Evolutionary conservation across 2,797 vertebrate species (phyloP).

Genomic region (Falco concolor): DNA sequence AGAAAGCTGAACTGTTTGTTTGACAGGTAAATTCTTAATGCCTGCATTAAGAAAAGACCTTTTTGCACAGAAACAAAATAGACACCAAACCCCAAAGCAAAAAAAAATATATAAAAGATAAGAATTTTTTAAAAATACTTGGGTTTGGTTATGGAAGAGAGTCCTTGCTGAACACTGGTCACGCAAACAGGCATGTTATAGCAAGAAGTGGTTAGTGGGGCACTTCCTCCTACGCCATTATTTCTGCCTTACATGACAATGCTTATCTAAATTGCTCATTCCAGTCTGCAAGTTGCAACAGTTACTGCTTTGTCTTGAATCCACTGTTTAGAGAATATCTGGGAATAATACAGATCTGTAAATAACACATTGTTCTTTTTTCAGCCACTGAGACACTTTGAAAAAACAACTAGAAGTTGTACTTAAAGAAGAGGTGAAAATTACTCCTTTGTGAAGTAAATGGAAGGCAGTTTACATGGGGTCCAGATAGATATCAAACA

Average conservation of each 20-base stretch:
- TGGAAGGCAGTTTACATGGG: neutral
- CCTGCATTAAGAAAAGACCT: neutral
- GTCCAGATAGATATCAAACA: neutral
- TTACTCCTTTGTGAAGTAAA: neutral
- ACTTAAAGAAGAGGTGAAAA: neutral
- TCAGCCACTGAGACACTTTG: neutral
- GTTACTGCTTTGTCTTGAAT: neutral
- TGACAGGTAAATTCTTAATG: neutral
- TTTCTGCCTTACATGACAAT: neutral
- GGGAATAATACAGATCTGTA: neutral
- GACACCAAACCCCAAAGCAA: neutral
- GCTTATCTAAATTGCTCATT: neutral
- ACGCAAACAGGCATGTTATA: fast-evolving
- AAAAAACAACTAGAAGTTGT: neutral
- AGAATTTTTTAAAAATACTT: neutral
- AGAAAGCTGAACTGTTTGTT: neutral
- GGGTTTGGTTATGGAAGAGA: neutral
- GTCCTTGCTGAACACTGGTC: neutral
- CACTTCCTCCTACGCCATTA: neutral
- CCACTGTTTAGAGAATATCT: neutral
- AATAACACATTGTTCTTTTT: neutral
- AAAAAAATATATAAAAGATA: neutral
- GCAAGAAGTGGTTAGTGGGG: neutral
- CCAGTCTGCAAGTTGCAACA: neutral
- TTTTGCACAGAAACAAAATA: neutral